Base-by-base conservation (phyloP, 2,888 invertebrate genomes). In the Cryptophagus acutangulus region DNA sequence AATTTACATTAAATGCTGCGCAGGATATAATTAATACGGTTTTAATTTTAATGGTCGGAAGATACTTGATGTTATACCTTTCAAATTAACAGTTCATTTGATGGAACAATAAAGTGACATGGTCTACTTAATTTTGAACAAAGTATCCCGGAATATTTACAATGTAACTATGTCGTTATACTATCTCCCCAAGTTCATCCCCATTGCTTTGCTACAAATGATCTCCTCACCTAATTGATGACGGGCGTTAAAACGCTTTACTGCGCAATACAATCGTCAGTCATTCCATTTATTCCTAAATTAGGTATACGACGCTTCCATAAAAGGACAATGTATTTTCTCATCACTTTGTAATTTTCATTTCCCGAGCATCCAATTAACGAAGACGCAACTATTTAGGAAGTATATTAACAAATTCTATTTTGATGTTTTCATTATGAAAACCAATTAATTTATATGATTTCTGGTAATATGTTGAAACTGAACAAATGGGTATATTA, bases 181-280 rank as follows among this genome's bases (percentile, higher is more conserved):
- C 31, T 34, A 37, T 43, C 38, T 34, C 33, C 38, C 47, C 47
- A 34, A 36, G 39, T 44, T 44, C 44, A 41, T 44, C 47, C 47
- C 47, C 37, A 40, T 40, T 33, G 42, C 36, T 24, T 37, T 15
- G 41, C 46, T 47, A 41, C 40, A 41, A 44, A 47, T 41, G 47
- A 47, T 47, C 41, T 43, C 38, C 31, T 43, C 42, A 35, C 39
- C 37, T 47, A 47, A 47, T 47, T 47, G 47, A 47, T 44, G 44
- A 44, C 41, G 47, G 40, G 46, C 39, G 39, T 44, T 44, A 44
- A 45, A 45, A 44, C 41, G 41, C 28, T 46, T 46, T 37, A 37
- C 29, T 37, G 37, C 37, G 28, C 36, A 39, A 43, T 40, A 40
- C 40, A 35, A 43, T 43, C 40, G 43, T 40, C 38, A 39, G 40